A percentile compares a stretch with the other conserved stretches of the same genome.
phyloP scores from a whole-genome alignment of 2,888 invertebrate species.

The Osmoderma eremita region DNA sequence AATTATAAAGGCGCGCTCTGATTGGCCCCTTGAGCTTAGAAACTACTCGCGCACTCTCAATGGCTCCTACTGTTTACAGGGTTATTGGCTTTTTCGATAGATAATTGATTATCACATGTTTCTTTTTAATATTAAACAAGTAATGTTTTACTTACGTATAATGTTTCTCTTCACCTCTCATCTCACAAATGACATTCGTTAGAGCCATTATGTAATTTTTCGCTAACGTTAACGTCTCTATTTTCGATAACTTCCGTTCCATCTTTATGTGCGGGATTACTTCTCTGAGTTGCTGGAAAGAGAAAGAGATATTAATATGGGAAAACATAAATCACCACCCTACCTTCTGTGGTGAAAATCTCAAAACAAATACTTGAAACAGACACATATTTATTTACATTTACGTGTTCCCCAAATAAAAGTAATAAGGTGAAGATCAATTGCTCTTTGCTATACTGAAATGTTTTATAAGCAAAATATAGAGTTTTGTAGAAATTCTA shows the following conservation, averaged over 20 bases:
- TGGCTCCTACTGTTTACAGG: no score
- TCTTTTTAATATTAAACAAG: no score
- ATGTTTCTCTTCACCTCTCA: slow-evolving; percentile 76
- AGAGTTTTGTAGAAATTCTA: no score
- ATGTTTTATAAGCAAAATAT: no score
- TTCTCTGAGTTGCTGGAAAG: slow-evolving; percentile 74
- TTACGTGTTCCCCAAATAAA: neutral
- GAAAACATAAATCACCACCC: neutral
- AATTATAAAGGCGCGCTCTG: no score
- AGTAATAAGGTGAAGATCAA: neutral
- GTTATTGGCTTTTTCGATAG: no score
- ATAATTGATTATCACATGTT: no score
- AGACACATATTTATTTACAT: neutral
- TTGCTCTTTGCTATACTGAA: no score
- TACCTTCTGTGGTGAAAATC: neutral
- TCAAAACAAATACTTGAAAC: no score
- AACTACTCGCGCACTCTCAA: no score
- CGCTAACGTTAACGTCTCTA: slow-evolving; percentile 81
- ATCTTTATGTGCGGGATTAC: slow-evolving; percentile 83
- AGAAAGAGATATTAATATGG: neutral
- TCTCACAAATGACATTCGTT: slow-evolving; percentile 82
- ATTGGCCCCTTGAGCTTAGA: no score
- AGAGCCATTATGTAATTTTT: slow-evolving; percentile 86
- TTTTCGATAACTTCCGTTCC: slow-evolving; percentile 81
- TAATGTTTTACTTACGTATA: slow-evolving; percentile 67